These are phyloP conservation scores for Nylanderia fulva DNA, from an alignment of 1,140 invertebrate genomes.

Conservation along the genomic window DNA sequence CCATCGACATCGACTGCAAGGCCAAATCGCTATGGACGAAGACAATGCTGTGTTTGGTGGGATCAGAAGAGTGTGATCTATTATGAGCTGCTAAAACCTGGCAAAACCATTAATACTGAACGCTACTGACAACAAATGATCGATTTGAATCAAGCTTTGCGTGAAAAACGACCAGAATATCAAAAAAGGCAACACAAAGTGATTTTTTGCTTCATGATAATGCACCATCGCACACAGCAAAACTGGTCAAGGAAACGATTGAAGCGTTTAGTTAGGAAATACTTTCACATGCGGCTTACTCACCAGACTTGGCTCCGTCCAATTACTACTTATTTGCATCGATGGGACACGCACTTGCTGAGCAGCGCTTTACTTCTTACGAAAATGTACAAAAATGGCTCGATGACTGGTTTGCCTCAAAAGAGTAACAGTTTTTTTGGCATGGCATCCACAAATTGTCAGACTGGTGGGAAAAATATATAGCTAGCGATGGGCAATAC, in stretches of 20 bases:
- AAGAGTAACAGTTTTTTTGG: neutral
- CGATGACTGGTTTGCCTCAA: neutral
- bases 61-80: neutral
- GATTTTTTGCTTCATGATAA: too few relatives aligned
- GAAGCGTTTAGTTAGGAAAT: neutral
- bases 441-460: neutral
- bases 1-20: constrained; percentile 1
- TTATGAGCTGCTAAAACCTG: too few relatives aligned
- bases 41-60: neutral
- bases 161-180: too few relatives aligned
- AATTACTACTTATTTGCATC: neutral
- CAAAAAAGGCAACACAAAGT: too few relatives aligned
- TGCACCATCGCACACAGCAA: too few relatives aligned
- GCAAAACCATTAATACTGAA: too few relatives aligned
- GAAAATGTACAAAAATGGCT: neutral
- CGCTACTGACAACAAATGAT: too few relatives aligned
- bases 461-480: constrained; percentile 6
- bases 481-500: neutral
- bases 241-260: too few relatives aligned
- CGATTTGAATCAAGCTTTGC: too few relatives aligned
- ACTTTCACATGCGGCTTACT: constrained; percentile 1
- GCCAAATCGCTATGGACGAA: neutral
- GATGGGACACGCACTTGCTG: neutral
- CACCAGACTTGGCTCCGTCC: constrained; percentile 12
- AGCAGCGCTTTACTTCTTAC: neutral